Evolutionary conservation across 2,113 vertebrate species (phyloP).

Genomic region (Mus spicilegus): DNA sequence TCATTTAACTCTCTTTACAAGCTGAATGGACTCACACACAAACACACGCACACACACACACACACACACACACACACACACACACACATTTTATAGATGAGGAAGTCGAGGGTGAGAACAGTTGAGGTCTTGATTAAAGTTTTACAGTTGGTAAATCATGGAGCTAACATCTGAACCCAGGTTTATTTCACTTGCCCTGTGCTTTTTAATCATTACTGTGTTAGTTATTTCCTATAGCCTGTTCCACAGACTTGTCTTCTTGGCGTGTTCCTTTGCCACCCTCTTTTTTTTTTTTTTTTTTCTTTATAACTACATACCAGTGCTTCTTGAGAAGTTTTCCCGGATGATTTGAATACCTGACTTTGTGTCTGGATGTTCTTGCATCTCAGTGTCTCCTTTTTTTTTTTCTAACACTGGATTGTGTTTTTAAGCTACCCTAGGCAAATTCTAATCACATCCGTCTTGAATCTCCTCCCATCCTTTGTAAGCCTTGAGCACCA

Average conservation of each 20-base stretch:
- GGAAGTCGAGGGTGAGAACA: conserved; percentile 15
- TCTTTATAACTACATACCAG: neutral
- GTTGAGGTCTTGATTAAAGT: neutral
- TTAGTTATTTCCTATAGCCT: neutral
- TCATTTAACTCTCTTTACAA: neutral
- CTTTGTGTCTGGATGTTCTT: neutral
- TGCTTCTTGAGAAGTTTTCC: neutral
- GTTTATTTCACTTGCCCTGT: neutral
- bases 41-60: neutral
- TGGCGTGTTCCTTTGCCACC: neutral
- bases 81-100: conserved; percentile 11
- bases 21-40: neutral
- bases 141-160: neutral
- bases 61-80: too few relatives aligned
- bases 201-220: neutral
- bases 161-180: neutral
- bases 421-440: neutral
- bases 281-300: neutral
- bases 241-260: neutral
- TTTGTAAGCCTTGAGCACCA: neutral
- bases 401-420: neutral
- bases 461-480: neutral
- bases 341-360: neutral
- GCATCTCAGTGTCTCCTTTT: neutral
- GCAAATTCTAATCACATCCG: neutral